phyloP scores from a whole-genome alignment of 2,113 vertebrate species.

The Strigops habroptila region DNA sequence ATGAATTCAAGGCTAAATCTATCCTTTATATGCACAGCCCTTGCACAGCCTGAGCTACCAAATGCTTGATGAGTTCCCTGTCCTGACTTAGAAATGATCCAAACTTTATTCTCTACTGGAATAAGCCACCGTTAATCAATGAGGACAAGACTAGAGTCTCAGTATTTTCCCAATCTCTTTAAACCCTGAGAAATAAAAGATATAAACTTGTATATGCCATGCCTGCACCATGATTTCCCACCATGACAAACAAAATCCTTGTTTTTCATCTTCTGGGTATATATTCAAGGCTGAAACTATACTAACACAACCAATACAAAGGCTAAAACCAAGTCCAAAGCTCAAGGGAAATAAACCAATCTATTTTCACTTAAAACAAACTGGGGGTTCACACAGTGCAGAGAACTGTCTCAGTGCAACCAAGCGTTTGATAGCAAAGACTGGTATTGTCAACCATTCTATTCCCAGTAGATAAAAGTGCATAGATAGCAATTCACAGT shows the following conservation, averaged over 20 bases:
- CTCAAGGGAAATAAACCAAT: neutral
- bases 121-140: neutral
- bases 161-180: neutral
- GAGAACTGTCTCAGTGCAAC: neutral
- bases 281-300: neutral
- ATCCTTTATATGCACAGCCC: neutral
- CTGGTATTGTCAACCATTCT: neutral
- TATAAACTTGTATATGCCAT: neutral
- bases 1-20: neutral
- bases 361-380: neutral
- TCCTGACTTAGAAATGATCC: neutral
- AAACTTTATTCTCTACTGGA: neutral
- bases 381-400: fast-evolving
- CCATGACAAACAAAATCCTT: neutral
- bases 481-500: neutral
- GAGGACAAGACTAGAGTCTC: neutral
- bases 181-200: neutral
- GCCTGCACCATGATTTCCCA: neutral
- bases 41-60: neutral
- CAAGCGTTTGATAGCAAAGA: neutral
- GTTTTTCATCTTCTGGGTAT: neutral
- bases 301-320: neutral
- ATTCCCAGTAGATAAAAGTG: neutral
- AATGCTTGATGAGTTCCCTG: neutral
- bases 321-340: neutral